These are phyloP conservation scores for Pangasius mekongensis DNA, from an alignment of 2,797 vertebrate species.

Conservation along the genomic window DNA sequence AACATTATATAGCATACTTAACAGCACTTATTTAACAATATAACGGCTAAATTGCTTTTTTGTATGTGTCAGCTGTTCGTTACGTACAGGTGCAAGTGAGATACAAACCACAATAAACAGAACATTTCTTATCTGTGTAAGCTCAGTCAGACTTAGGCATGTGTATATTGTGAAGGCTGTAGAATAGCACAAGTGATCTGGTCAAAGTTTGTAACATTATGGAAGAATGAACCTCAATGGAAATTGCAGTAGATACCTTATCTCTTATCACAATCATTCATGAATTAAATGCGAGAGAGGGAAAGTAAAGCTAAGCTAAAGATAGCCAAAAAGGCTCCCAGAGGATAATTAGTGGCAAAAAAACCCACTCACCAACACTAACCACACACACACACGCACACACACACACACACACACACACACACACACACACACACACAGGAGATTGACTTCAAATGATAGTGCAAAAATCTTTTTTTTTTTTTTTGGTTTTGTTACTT, in stretches of 20 bases:
- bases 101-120: background rate
- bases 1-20: background rate
- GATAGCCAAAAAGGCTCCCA: background rate
- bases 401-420: background rate
- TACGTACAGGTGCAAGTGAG: too few species aligned
- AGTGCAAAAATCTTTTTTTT: background rate
- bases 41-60: background rate
- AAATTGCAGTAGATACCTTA: constrained; percentile 8
- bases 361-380: background rate
- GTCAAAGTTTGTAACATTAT: background rate
- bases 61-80: background rate
- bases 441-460: constrained; percentile 1
- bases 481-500: background rate
- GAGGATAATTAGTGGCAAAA: background rate
- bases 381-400: background rate
- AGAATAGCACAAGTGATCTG: background rate
- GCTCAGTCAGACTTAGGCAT: background rate
- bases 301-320: constrained; percentile 3
- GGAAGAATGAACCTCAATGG: background rate
- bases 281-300: background rate
- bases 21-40: background rate
- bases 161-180: background rate
- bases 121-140: background rate
- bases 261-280: background rate
- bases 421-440: background rate